Percentiles rank a stretch among this genome's conserved stretches.
Evolutionary conservation across 2,797 vertebrate species (phyloP).

Genomic region (Coendou prehensilis): DNA sequence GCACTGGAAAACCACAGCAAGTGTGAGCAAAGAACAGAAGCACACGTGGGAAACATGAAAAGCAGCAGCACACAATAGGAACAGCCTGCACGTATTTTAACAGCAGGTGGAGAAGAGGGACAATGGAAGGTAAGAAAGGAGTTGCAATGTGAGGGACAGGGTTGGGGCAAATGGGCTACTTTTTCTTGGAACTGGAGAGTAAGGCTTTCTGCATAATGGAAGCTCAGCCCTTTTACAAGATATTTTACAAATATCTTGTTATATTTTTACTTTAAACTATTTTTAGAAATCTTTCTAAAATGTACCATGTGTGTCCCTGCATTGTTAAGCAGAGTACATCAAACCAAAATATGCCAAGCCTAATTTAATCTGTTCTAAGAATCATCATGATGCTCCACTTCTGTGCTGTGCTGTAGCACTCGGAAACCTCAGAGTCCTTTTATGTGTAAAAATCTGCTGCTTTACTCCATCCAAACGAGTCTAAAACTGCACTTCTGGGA

Average conservation of each 20-base stretch:
- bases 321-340: background rate
- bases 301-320: background rate
- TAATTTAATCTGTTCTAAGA: background rate
- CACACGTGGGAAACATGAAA: background rate
- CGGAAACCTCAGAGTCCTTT: background rate
- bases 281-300: constrained; percentile 61
- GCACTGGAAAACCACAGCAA: background rate
- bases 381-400: background rate
- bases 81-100: background rate
- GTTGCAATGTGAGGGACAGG: background rate
- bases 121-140: background rate
- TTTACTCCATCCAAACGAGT: background rate
- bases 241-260: background rate
- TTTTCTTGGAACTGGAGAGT: background rate
- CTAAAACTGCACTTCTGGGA: background rate
- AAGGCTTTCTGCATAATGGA: background rate
- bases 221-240: background rate
- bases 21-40: background rate
- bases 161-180: background rate
- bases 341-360: constrained; percentile 19
- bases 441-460: background rate
- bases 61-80: background rate
- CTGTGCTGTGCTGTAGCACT: background rate
- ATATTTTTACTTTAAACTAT: constrained; percentile 38
- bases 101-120: background rate